Conservation (phyloP, 2,888 invertebrate genomes). For the Allygus modestus region DNA sequence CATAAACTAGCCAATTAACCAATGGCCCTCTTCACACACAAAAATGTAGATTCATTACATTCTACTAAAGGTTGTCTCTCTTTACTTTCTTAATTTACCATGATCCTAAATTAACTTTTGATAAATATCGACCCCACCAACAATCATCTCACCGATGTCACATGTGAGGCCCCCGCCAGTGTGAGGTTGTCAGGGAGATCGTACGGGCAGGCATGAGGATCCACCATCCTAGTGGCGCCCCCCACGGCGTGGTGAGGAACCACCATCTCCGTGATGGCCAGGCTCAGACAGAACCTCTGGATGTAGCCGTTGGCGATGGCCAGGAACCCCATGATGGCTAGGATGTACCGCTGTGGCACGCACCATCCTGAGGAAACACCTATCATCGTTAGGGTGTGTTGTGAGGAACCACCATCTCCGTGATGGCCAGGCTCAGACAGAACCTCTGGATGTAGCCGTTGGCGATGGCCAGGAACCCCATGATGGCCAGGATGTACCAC, state of each 20-base stretch:
- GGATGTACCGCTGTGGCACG: constrained; percentile 69
- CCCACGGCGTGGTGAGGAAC: constrained; percentile 62
- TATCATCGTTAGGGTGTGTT: background rate
- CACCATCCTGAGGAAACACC: constrained; percentile 47
- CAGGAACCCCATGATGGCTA: constrained; percentile 74
- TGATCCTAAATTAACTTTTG: too few species aligned
- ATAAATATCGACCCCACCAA: background rate
- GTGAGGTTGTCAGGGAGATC: background rate
- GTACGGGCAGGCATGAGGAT: constrained; percentile 32
- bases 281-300: constrained; percentile 74
- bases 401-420: constrained; percentile 73
- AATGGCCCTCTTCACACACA: too few species aligned
- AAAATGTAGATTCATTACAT: too few species aligned
- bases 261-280: constrained; percentile 76
- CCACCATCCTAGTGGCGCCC: background rate
- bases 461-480: constrained; percentile 75
- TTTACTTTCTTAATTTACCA: too few species aligned
- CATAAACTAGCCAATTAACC: too few species aligned
- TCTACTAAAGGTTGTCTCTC: too few species aligned
- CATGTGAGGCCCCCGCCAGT: background rate
- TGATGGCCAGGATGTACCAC: constrained; percentile 70
- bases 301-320: constrained; percentile 75
- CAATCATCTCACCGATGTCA: constrained; percentile 10
- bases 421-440: constrained; percentile 75
- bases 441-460: constrained; percentile 75